Evolutionary conservation across 2,113 vertebrate species (phyloP).

Genomic region (Mesembrinibis cayennensis): DNA sequence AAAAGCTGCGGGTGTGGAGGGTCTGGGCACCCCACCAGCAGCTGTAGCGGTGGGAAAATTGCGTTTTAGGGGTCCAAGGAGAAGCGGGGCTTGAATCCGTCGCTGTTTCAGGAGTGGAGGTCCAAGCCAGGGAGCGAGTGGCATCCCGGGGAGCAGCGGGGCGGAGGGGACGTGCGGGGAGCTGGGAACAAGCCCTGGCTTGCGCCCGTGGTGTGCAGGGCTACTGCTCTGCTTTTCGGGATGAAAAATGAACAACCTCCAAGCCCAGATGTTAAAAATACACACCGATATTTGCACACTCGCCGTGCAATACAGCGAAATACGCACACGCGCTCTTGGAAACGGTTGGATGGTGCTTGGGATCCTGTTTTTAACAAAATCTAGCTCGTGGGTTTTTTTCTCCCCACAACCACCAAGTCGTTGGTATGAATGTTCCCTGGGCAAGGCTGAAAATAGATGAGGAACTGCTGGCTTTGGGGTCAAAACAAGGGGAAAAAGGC

Average conservation of each 20-base stretch:
- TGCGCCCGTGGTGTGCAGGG: rapidly evolving
- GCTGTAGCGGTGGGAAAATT: neutral
- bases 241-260: neutral
- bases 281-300: rapidly evolving
- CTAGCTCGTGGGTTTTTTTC: neutral
- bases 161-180: neutral
- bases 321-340: rapidly evolving
- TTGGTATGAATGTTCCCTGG: rapidly evolving
- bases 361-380: neutral
- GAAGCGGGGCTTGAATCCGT: neutral
- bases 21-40: neutral
- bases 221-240: neutral
- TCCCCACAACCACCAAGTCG: neutral
- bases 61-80: neutral
- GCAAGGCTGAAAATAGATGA: neutral
- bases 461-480: neutral
- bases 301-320: rapidly evolving
- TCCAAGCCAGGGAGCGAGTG: rapidly evolving
- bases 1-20: neutral
- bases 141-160: neutral
- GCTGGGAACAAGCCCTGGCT: neutral
- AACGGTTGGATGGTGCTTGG: neutral
- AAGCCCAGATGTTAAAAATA: neutral
- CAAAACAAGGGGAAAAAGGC: neutral
- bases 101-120: rapidly evolving